These are phyloP conservation scores for Cherax quadricarinatus DNA, from an alignment of 1,140 invertebrate genomes.

Conservation along the genomic window DNA sequence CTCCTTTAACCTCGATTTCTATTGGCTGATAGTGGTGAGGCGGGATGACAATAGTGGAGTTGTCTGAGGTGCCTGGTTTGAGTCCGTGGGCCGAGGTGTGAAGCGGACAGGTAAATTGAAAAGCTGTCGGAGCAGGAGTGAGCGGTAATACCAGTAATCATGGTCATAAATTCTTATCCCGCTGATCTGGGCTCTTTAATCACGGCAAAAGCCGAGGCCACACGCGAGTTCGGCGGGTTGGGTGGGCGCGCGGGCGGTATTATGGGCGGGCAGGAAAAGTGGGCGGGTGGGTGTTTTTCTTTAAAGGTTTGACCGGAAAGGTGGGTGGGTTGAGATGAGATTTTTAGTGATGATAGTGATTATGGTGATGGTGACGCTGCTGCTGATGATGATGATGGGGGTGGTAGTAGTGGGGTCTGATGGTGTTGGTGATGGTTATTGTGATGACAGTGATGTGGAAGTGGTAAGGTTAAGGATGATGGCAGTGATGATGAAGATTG, in stretches of 20 bases:
- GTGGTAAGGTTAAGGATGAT: too few species aligned
- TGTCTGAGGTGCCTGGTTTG: conserved; percentile 5
- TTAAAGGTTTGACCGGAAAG: too few species aligned
- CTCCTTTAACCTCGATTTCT: neutral
- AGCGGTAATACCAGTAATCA: conserved; percentile 53
- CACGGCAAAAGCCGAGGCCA: conserved; percentile 44
- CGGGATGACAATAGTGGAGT: neutral
- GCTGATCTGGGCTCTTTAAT: conserved; percentile 48
- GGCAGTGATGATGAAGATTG: too few species aligned
- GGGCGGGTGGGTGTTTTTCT: too few species aligned
- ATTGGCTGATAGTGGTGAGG: neutral
- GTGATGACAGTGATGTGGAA: too few species aligned
- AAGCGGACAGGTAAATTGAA: conserved; percentile 59
- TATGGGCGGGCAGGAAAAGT: too few species aligned
- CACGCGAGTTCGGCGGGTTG: conserved; percentile 26
- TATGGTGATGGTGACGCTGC: too few species aligned
- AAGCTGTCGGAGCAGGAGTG: conserved; percentile 54
- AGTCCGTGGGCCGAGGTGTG: conserved; percentile 32
- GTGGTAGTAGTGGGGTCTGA: too few species aligned
- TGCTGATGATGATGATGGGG: too few species aligned
- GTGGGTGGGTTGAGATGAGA: too few species aligned
- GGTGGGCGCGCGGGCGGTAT: neutral
- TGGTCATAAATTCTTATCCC: conserved; percentile 50
- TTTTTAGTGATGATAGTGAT: too few species aligned
- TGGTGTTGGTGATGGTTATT: too few species aligned